Evolutionary conservation across 2,113 vertebrate genomes (phyloP).

Genomic region (Coptodon rendalli): DNA sequence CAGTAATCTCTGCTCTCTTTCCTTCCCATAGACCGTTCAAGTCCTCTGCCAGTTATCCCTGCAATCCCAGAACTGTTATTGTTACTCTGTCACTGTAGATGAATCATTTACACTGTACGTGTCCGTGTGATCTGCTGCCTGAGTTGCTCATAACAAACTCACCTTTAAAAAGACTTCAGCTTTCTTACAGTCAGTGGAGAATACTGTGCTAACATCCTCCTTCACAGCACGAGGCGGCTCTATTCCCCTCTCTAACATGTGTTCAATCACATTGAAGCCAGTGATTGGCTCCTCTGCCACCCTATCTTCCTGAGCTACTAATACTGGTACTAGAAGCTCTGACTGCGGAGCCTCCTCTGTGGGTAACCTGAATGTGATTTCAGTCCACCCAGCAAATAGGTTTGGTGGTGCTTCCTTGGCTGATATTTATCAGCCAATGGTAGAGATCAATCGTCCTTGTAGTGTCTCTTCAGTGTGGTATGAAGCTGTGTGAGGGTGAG

Average conservation of each 20-base stretch:
- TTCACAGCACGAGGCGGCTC: background rate
- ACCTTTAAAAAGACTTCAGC: background rate
- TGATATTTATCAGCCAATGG: background rate
- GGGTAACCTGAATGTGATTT: background rate
- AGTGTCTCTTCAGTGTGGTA: conserved; percentile 28
- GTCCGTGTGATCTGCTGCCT: background rate
- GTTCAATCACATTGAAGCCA: background rate
- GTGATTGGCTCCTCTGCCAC: background rate
- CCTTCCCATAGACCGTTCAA: background rate
- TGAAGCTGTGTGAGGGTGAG: background rate
- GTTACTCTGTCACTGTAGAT: background rate
- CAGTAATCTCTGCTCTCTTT: background rate
- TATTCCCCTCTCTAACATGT: background rate
- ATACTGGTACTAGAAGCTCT: background rate
- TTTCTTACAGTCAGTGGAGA: background rate
- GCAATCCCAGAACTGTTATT: background rate
- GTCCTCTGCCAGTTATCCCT: background rate
- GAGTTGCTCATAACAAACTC: background rate
- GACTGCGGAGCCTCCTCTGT: background rate
- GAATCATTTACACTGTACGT: rapidly evolving
- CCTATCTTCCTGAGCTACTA: background rate
- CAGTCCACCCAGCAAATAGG: background rate
- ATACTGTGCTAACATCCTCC: background rate
- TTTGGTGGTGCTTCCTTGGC: background rate
- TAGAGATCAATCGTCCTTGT: conserved; percentile 30